Base-by-base conservation (phyloP, 2,113 vertebrate genomes). In the Noctilio leporinus region DNA sequence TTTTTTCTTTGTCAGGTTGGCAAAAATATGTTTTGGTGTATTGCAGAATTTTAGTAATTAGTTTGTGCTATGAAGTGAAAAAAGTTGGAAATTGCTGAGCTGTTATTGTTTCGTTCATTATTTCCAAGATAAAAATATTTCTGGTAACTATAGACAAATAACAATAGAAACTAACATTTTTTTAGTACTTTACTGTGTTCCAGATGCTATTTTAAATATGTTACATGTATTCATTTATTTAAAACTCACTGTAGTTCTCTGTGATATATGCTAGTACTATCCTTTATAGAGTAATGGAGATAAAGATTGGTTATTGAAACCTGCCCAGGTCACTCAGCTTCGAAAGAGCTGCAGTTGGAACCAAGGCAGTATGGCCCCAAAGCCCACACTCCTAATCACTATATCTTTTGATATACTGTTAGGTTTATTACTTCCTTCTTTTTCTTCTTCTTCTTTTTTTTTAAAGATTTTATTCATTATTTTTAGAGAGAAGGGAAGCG, bases 21-120 rank as follows among this genome's bases (percentile, higher is more conserved):
- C 59, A 62, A 62, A 62, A 62, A 62, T 30, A 59, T 10, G 30
- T 30, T 59, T 59, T 59, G 57, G 57, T 3, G 9, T 59, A 26
- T 26, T 24, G 26, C 28, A 62, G 59, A 62, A 62, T 62, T 62
- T 62, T 62, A 62, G 26, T 62, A 62, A 62, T 30, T 30, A 62
- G 12, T 62, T 62, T 30, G 59, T 30, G 26, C 59, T 28, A 14
- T 62, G 59, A 62, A 2, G 15, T 62, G 59, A 62, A 62, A 62
- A 62, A 62, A 62, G 28, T 62, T 62, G 28, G 30, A 30, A 62
- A 14, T 30, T 14, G 28, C 28, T 30, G 59, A 93, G 35, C 28
- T 38, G 49, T 91, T 11, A 78, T 93, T 92, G 77, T 83, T 83
- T 92, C 55, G 93, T 85, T 88, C 43, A 91, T 0, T 92, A 45